These are phyloP conservation scores for Platycheirus rosarum DNA, from an alignment of 2,888 invertebrate species.

Conservation along the genomic window DNA sequence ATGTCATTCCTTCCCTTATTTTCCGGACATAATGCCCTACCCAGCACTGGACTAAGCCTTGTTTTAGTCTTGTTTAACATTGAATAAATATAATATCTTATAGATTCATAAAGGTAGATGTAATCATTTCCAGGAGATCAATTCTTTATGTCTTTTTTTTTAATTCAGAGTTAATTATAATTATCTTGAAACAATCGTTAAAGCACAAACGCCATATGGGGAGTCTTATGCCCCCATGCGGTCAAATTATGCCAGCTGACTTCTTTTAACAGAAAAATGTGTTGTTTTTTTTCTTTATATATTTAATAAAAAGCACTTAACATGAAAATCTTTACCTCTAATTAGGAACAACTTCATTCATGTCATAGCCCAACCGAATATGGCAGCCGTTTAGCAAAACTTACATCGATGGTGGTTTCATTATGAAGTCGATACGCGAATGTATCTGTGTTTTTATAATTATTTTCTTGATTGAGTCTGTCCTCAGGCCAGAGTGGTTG, in stretches of 20 bases:
- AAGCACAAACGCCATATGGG: constrained; percentile 35
- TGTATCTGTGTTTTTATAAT: constrained; percentile 11
- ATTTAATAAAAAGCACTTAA: constrained; percentile 35
- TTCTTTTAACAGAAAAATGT: constrained; percentile 7
- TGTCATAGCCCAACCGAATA: constrained; percentile 51
- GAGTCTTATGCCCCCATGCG: background rate
- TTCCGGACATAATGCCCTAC: too few relatives aligned
- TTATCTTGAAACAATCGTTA: constrained; percentile 38
- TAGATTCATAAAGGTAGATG: background rate
- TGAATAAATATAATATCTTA: background rate
- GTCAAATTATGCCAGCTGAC: constrained; percentile 5
- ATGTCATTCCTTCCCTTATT: too few relatives aligned
- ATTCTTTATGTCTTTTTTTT: background rate
- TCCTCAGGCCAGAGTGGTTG: constrained; percentile 37
- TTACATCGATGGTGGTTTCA: constrained; percentile 39
- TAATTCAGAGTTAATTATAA: constrained; percentile 18
- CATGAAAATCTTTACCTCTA: constrained; percentile 52
- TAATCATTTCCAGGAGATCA: constrained; percentile 17
- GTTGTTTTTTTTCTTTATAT: constrained; percentile 27
- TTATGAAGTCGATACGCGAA: constrained; percentile 47
- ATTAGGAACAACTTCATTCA: constrained; percentile 70
- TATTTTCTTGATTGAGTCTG: constrained; percentile 59
- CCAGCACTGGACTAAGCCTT: too few relatives aligned
- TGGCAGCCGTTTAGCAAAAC: constrained; percentile 58
- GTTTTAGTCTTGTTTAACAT: too few relatives aligned